Conservation (phyloP, 2,797 vertebrate species). For the Myotis findleyi region DNA sequence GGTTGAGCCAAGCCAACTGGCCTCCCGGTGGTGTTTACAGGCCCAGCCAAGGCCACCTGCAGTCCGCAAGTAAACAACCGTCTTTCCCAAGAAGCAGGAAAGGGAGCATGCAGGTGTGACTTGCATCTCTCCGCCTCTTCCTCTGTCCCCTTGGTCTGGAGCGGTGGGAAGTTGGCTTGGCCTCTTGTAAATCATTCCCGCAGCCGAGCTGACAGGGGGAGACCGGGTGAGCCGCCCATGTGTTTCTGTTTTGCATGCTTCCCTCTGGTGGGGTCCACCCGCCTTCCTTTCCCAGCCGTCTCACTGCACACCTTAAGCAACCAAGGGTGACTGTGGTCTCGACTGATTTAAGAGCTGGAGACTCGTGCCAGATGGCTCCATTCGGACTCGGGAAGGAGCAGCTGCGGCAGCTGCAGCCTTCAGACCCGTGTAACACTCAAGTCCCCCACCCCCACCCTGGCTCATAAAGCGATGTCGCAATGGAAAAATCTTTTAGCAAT, state of each 20-base stretch:
- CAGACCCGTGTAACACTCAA: not conserved
- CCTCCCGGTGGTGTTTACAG: constrained; percentile 75
- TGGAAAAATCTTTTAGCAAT: constrained; percentile 52
- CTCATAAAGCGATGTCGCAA: not conserved
- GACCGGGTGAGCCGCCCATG: not conserved
- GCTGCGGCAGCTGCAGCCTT: not conserved
- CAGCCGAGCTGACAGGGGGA: not conserved
- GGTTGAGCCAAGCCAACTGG: constrained; percentile 67
- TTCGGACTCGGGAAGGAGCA: not conserved
- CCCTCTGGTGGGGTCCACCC: not conserved
- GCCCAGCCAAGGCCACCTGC: constrained; percentile 81
- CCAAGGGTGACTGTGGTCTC: not conserved
- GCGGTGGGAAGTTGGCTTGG: constrained; percentile 62
- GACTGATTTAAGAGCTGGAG: constrained; percentile 38
- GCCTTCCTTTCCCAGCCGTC: not conserved
- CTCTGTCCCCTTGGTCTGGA: not conserved
- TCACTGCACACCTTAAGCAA: not conserved
- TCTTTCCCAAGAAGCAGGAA: constrained; percentile 66
- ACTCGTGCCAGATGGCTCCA: not conserved
- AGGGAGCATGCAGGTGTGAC: constrained; percentile 76
- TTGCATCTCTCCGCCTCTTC: constrained; percentile 52
- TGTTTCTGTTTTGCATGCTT: constrained; percentile 64
- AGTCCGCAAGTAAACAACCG: constrained; percentile 74
- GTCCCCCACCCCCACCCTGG: not conserved
- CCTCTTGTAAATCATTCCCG: constrained; percentile 36